A percentile compares a stretch with the other conserved stretches of the same genome.
Conservation (phyloP, 2,888 invertebrate genomes). For the Heliconius charithonia region DNA sequence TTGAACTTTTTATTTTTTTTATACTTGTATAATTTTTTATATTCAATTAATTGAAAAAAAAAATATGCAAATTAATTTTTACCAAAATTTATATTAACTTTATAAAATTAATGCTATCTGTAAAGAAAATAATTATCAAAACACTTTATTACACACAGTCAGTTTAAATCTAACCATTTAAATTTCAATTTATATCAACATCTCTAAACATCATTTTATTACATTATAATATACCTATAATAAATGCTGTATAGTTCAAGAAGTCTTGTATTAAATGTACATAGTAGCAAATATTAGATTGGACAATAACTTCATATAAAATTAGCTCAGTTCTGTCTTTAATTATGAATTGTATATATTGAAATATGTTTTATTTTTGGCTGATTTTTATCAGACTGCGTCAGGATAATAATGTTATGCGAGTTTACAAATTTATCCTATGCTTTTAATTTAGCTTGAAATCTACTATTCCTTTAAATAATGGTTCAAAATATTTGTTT, state of each 20-base stretch:
- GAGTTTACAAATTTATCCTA: not conserved
- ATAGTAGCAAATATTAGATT: not conserved
- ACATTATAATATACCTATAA: not conserved
- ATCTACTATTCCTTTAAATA: not conserved
- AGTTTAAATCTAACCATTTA: too few relatives aligned
- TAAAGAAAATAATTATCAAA: too few relatives aligned
- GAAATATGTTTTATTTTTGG: not conserved
- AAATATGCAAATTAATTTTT: too few relatives aligned
- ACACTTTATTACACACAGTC: too few relatives aligned
- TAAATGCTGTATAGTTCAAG: constrained; percentile 1
- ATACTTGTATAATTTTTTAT: too few relatives aligned
- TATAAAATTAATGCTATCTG: too few relatives aligned
- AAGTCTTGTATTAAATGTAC: constrained; percentile 1
- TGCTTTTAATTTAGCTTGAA: not conserved
- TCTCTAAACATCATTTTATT: not conserved
- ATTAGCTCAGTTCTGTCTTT: not conserved
- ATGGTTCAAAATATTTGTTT: not conserved
- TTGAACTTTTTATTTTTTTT: too few relatives aligned
- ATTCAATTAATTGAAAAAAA: too few relatives aligned
- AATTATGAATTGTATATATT: not conserved
- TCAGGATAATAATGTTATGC: not conserved
- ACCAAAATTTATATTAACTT: too few relatives aligned
- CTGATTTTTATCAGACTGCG: not conserved
- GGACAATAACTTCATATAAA: not conserved
- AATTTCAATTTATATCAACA: not conserved